Percentiles rank a stretch among this genome's conserved stretches.
phyloP scores from a whole-genome alignment of 2,888 invertebrate genomes.

The Nephrotoma appendiculata region DNA sequence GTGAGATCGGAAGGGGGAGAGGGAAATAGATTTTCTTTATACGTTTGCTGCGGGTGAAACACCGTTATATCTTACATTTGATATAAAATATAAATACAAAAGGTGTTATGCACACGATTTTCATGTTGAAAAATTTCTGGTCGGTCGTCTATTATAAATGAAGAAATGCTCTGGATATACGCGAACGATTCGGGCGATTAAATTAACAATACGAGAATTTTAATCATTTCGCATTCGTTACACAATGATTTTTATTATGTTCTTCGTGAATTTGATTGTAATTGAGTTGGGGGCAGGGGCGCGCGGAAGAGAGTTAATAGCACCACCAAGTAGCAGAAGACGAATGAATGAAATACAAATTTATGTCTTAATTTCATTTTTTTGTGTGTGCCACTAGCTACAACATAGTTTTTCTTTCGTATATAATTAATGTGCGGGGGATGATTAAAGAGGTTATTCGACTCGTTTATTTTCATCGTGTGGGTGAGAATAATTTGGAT shows the following conservation, averaged over 20 bases:
- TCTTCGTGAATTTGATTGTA: background rate
- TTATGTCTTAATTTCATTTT: background rate
- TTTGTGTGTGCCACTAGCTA: background rate
- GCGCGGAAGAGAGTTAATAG: background rate
- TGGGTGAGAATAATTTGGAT: background rate
- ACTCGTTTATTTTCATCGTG: background rate
- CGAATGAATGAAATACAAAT: background rate
- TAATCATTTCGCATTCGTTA: background rate
- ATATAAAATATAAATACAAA: background rate
- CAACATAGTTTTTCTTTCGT: background rate
- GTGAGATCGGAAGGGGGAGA: background rate
- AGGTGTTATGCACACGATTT: background rate
- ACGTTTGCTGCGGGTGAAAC: background rate
- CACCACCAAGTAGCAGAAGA: background rate
- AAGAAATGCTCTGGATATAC: background rate
- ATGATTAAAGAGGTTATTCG: background rate
- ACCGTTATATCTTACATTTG: background rate
- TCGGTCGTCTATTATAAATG: background rate
- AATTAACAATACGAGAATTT: background rate
- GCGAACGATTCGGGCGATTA: background rate
- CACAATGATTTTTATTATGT: background rate
- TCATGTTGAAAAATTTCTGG: background rate
- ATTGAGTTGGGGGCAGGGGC: background rate
- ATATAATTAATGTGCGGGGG: background rate
- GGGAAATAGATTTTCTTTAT: background rate